Evolutionary conservation across 2,888 invertebrate species (phyloP).

Genomic region (Pyrrhosoma nymphula): DNA sequence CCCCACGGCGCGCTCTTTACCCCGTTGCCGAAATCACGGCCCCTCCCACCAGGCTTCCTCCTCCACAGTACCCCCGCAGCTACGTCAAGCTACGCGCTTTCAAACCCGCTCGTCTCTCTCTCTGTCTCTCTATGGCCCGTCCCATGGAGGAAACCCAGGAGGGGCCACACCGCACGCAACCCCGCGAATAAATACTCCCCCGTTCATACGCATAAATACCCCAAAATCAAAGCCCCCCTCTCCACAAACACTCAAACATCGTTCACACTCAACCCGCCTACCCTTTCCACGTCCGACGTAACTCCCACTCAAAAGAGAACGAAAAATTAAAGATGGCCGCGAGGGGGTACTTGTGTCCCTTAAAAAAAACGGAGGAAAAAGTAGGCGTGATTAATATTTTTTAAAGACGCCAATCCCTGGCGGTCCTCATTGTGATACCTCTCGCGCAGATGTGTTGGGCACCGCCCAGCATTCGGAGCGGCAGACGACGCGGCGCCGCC

Average conservation of each 20-base stretch:
- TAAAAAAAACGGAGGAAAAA: background rate
- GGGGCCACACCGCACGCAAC: background rate
- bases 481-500: background rate
- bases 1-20: background rate
- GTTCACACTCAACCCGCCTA: background rate
- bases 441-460: background rate
- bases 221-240: background rate
- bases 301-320: background rate
- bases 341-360: background rate
- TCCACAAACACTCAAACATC: background rate
- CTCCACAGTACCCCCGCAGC: slow-evolving; percentile 10
- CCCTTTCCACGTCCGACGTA: background rate
- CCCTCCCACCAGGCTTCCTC: background rate
- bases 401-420: slow-evolving; percentile 9
- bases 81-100: background rate
- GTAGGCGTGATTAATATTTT: slow-evolving; percentile 18
- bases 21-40: background rate
- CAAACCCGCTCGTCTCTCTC: background rate
- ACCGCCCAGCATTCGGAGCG: background rate
- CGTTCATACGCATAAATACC: background rate
- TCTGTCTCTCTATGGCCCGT: background rate
- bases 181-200: background rate
- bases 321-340: slow-evolving; percentile 4
- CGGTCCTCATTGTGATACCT: background rate
- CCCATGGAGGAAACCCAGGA: background rate